Base-by-base conservation (phyloP, 2,113 vertebrate genomes). In the Phoxinus phoxinus region DNA sequence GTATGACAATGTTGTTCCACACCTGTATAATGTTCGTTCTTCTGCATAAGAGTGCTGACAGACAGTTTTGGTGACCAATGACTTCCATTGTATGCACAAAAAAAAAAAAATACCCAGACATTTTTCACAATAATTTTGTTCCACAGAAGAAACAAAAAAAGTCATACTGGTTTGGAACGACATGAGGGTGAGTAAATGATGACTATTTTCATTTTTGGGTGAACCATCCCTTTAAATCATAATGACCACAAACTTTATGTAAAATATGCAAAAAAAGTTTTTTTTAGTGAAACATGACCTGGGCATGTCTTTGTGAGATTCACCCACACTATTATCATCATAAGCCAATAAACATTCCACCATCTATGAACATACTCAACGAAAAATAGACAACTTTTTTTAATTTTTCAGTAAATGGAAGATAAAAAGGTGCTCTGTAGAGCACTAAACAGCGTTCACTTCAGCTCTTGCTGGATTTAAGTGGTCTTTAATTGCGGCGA, bases 401-500 rank as follows among this genome's bases (percentile, higher is more conserved):
- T 21, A 3, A 35, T 8, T 35, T 67, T 71, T 71, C 35, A 41
- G 35, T 37, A 41, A 2, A n/a, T 3, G 53, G 9, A 37, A 21
- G 8, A 71, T 71, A 1, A 15, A n/a, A n/a, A n/a, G n/a, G n/a
- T n/a, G n/a, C 41, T 46, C 71, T 73, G 21, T n/a, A 44, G 23
- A 46, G 23, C 41, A 3, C 12, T 73, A 63, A 63, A n/a, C 71
- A 25, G 23, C 71, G 32, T 25, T 75, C 73, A 48, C 25, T 48
- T 44, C 37, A 48, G 46, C 46, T 53, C 25, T 53, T n/a, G 3
- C 1, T 53, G 74, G 74, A 76, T 53, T 76, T 12, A 76, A 30
- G 74, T 30, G 44, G 25, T 76, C 74, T 53, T 51, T 76, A 32
- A 76, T 76, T 76, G 48, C 48, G 53, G 27, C 53, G 11, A 32